Evolutionary conservation across 2,113 vertebrate species (phyloP).

Genomic region (Sinocyclocheilus rhinocerous): DNA sequence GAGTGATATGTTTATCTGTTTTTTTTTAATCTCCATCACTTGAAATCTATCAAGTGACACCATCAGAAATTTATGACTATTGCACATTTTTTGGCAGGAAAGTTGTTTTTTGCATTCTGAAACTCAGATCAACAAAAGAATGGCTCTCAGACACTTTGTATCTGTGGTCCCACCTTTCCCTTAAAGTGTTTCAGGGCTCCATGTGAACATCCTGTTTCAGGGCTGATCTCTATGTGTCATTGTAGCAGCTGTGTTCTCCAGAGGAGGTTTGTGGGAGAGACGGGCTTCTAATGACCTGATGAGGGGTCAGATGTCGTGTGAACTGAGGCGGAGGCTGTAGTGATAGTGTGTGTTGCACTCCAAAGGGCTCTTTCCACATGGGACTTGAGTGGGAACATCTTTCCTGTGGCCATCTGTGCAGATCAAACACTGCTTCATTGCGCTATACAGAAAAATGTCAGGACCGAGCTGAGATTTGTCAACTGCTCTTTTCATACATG

Average conservation of each 20-base stretch:
- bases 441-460: background rate
- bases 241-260: slow-evolving; percentile 36
- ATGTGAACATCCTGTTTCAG: slow-evolving; percentile 40
- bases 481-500: background rate
- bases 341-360: slow-evolving; percentile 11
- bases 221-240: slow-evolving; percentile 13
- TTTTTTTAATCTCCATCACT: background rate
- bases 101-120: background rate
- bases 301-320: slow-evolving; percentile 44
- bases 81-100: background rate
- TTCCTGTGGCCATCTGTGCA: slow-evolving; percentile 27
- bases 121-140: background rate
- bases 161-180: slow-evolving; percentile 24
- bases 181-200: slow-evolving; percentile 2
- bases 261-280: slow-evolving; percentile 23
- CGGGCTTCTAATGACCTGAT: slow-evolving; percentile 35
- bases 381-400: background rate
- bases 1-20: background rate
- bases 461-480: slow-evolving; percentile 2
- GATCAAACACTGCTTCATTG: background rate
- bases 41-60: no score
- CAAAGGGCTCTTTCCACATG: background rate
- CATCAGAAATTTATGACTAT: background rate
- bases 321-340: slow-evolving; percentile 41
- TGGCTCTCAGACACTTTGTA: slow-evolving; percentile 13